Base-by-base conservation (phyloP, 2,888 invertebrate species). In the Dynastes grantii region DNA sequence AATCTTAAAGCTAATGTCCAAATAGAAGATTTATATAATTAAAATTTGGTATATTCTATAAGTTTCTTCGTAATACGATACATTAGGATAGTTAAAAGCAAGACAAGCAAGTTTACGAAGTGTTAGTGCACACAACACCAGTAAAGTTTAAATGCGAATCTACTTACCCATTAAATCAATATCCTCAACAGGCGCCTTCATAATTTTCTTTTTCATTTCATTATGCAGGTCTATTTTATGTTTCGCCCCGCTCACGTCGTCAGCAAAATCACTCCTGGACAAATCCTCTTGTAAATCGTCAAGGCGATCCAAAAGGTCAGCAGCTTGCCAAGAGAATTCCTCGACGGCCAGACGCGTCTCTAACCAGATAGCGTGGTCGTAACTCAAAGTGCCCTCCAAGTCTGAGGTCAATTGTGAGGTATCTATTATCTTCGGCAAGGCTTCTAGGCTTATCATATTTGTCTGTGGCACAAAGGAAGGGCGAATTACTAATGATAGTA, bases 341-440 rank as follows among this genome's bases (percentile, higher is more conserved):
- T 99, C 98, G 85, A 98, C 92, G 78, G 97, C 97, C 89, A 98
- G 90, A 89, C 99, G 92, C 81, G 97, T 94, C 86, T 99, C 98
- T 85, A 99, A 95, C 99, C 99, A 99, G 87, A 96, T 97, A 83
- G 96, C 94, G 90, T 99, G 98, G 89, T 99, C 98, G 90, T 99
- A 99, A 85, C 94, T 93, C 85, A 98, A 91, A 37, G 95, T 94
- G 63, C 98, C 98, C 86, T 98, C 98, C 88, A 99, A 93, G 88
- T 99, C 98, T 55, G 94, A 90, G 22, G 98, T 98, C 84, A 99
- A 90, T 90, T 99, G 98, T 84, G 95, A 92, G 80, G 95, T 93
- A 89, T 99, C 98, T 88, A 99, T 95, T 84, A 96, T 94, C 91
- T 98, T 98, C 84, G 95, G 92, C 85, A 99, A 92, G 84, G 96